Percentiles rank a stretch among this genome's conserved stretches.
Evolutionary conservation across 2,113 vertebrate genomes (phyloP).

Genomic region (Myrmecophaga tridactyla): DNA sequence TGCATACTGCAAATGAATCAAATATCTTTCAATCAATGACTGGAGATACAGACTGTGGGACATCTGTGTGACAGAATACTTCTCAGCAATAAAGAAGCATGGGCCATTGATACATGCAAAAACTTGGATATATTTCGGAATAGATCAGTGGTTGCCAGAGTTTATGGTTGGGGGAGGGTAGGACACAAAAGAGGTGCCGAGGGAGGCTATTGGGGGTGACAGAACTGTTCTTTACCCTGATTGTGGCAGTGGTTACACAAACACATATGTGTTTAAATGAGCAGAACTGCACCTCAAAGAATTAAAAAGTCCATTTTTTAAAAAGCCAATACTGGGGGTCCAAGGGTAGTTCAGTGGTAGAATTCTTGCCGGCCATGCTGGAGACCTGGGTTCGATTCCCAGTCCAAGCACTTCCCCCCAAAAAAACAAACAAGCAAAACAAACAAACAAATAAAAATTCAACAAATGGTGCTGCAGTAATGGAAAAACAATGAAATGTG

Average conservation of each 20-base stretch:
- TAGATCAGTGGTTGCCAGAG: no score
- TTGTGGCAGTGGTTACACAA: background rate
- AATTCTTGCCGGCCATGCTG: no score
- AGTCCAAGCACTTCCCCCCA: no score
- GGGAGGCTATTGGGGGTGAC: background rate
- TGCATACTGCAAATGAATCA: background rate
- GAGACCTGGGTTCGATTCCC: no score
- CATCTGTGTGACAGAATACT: accelerated
- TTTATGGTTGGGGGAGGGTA: background rate
- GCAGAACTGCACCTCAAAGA: background rate
- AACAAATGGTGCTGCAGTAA: no score
- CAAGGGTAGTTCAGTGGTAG: no score
- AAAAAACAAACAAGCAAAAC: no score
- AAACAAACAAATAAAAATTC: no score
- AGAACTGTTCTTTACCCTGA: background rate
- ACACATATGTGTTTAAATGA: background rate
- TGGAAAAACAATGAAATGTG: no score
- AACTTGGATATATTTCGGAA: background rate
- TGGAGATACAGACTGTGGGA: no score
- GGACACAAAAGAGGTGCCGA: accelerated
- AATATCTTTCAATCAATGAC: background rate
- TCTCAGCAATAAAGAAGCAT: background rate
- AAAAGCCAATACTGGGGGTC: no score
- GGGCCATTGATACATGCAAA: no score
- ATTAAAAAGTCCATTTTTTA: background rate